Base-by-base conservation (phyloP, 1,140 invertebrate genomes). In the Macrobrachium nipponense region DNA sequence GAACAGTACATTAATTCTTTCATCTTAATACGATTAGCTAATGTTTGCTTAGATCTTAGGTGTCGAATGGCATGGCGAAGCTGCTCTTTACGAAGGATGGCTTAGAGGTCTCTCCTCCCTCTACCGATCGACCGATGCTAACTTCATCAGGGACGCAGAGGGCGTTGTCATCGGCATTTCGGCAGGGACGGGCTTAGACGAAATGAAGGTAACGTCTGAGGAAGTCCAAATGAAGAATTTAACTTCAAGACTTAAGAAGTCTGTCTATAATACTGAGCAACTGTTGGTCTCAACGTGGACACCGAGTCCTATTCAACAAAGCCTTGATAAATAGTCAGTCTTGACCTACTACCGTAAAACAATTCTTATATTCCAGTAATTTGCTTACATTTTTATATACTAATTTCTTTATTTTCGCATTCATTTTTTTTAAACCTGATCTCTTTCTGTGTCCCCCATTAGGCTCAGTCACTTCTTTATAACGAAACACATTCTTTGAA, bases 1-100 rank as follows among this genome's bases (percentile, higher is more conserved):
- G 27, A 36, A 36, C 27, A 1, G 27, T 36, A 36, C 27, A 36
- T 36, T 36, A 36, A 4, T 4, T 4, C 27, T 36, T 36, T 36
- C n/a, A 36, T 36, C 4, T 36, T 1, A 36, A 36, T 4, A 4
- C 27, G 27, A 36, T 36, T 36, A 36, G 1, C 27, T 36, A 36
- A 36, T 36, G 27, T 36, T 36, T 36, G 27, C 27, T 66, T 58
- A 83, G 82, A n/a, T 83, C 17, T 15, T 83, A 60, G 72, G 72
- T n/a, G 82, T 83, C 11, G 62, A 18, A 59, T 83, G 82, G 82
- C 82, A 83, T 43, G 82, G 82, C 7, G 82, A 83, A 44, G 82
- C 82, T 6, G 64, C 43, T 2, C 36, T 76, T n/a, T 83, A 83
- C 51, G 73, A 83, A 14, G 82, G 82, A 8, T 77, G 82, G 61